phyloP scores from a whole-genome alignment of 2,888 invertebrate species.

The Pristionchus japonicus region DNA sequence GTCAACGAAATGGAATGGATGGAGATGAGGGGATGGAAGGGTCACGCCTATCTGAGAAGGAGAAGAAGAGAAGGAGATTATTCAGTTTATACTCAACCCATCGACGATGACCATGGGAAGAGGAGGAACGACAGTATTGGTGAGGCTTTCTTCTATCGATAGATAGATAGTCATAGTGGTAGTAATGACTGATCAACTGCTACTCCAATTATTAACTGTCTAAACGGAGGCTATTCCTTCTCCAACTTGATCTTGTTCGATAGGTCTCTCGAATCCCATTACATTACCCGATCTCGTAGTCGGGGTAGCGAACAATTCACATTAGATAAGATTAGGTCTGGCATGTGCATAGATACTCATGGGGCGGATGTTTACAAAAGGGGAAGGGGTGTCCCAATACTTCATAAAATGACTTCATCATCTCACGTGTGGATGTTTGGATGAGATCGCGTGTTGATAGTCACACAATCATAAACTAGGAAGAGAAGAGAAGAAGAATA shows the following conservation, averaged over 20 bases:
- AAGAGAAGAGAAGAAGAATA: not conserved
- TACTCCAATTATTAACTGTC: not conserved
- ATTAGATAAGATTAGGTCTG: no score
- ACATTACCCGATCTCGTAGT: no score
- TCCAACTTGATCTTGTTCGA: not conserved
- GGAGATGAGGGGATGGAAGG: not conserved
- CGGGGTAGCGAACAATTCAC: no score
- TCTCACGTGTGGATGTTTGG: not conserved
- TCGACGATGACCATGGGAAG: not conserved
- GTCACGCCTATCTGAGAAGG: not conserved
- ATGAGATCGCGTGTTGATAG: not conserved
- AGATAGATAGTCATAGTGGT: not conserved
- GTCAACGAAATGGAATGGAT: not conserved
- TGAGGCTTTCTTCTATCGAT: not conserved
- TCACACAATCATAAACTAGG: not conserved
- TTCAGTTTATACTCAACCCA: not conserved
- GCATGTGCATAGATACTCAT: no score
- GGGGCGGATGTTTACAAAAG: no score
- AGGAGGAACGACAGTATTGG: not conserved
- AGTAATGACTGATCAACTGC: not conserved
- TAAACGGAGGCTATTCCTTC: not conserved
- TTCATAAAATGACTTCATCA: not conserved
- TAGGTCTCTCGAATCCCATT: no score
- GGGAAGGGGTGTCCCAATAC: no score
- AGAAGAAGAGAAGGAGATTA: not conserved